Percentiles rank a stretch among this genome's conserved stretches.
Conservation (phyloP, 2,797 vertebrate species). For the Xyrichtys novacula region DNA sequence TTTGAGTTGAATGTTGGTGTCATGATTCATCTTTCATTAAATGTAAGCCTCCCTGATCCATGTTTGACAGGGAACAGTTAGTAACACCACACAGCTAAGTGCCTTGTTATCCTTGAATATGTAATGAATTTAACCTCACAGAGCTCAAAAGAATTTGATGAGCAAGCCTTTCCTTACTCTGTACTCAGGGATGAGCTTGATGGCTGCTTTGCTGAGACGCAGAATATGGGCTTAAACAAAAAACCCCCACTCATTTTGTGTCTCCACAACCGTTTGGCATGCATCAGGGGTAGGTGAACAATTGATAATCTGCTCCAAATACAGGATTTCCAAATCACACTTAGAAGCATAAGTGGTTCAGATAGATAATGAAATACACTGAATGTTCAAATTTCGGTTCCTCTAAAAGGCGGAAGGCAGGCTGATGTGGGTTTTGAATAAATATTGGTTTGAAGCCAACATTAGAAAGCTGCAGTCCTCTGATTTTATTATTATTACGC, state of each 20-base stretch:
- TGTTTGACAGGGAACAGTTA: slow-evolving; percentile 50
- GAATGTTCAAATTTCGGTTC: slow-evolving; percentile 27
- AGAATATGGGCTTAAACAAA: slow-evolving; percentile 60
- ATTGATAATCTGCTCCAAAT: slow-evolving; percentile 41
- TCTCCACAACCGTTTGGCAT: slow-evolving; percentile 54
- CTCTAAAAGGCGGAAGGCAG: slow-evolving; percentile 29
- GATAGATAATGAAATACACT: slow-evolving; percentile 49
- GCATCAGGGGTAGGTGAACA: slow-evolving; percentile 18
- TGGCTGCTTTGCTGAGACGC: slow-evolving; percentile 55
- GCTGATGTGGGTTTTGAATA: slow-evolving; percentile 57
- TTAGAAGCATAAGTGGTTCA: slow-evolving; percentile 18
- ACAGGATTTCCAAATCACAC: slow-evolving; percentile 33
- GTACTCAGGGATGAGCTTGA: slow-evolving; percentile 47
- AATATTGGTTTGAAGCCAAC: slow-evolving; percentile 59
- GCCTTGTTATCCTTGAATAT: slow-evolving; percentile 70
- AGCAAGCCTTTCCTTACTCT: slow-evolving; percentile 48
- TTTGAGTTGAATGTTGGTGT: slow-evolving; percentile 20
- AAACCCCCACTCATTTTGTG: slow-evolving; percentile 53
- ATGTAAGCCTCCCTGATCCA: slow-evolving; percentile 32
- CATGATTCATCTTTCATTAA: slow-evolving; percentile 40
- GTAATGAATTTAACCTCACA: slow-evolving; percentile 59
- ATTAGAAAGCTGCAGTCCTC: slow-evolving; percentile 55
- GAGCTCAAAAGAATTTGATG: slow-evolving; percentile 62
- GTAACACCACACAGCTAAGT: slow-evolving; percentile 43
- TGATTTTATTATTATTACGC: slow-evolving; percentile 55